Conservation (phyloP, 2,888 invertebrate genomes). For the Graphium colonna region DNA sequence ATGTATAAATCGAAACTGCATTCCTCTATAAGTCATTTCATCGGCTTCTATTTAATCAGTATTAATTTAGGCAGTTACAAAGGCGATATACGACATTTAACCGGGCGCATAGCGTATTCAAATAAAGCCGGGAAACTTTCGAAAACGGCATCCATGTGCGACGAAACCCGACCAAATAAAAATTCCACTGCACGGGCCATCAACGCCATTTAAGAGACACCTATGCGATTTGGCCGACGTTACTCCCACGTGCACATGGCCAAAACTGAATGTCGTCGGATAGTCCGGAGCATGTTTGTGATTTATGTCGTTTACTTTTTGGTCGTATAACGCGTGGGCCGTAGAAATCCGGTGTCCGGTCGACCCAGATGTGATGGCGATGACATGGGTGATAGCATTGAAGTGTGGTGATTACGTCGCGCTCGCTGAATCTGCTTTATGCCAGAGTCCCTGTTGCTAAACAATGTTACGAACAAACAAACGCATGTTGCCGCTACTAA, state of each 20-base stretch:
- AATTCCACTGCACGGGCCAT: slow-evolving; percentile 3
- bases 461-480: slow-evolving; percentile 14
- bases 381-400: slow-evolving; percentile 64
- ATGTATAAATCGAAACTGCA: too few species aligned
- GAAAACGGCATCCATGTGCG: slow-evolving; percentile 6
- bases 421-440: slow-evolving; percentile 33
- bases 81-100: background rate
- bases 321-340: slow-evolving; percentile 47
- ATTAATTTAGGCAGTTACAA: background rate
- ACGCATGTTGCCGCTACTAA: too few species aligned
- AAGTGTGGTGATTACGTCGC: slow-evolving; percentile 44
- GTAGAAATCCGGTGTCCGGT: slow-evolving; percentile 61
- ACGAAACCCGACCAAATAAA: slow-evolving; percentile 7
- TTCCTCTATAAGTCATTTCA: too few species aligned
- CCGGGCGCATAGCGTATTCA: background rate
- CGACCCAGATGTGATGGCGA: slow-evolving; percentile 63
- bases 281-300: slow-evolving; percentile 37
- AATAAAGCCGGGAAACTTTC: slow-evolving; percentile 7
- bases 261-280: slow-evolving; percentile 44
- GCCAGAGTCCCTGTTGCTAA: slow-evolving; percentile 23
- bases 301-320: slow-evolving; percentile 46
- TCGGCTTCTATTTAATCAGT: background rate
- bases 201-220: slow-evolving; percentile 13
- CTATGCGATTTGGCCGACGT: slow-evolving; percentile 36
- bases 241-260: slow-evolving; percentile 46